Percentiles rank a stretch among this genome's conserved stretches.
These are phyloP conservation scores for Lethocerus indicus DNA, from an alignment of 1,140 invertebrate genomes.

Conservation along the genomic window DNA sequence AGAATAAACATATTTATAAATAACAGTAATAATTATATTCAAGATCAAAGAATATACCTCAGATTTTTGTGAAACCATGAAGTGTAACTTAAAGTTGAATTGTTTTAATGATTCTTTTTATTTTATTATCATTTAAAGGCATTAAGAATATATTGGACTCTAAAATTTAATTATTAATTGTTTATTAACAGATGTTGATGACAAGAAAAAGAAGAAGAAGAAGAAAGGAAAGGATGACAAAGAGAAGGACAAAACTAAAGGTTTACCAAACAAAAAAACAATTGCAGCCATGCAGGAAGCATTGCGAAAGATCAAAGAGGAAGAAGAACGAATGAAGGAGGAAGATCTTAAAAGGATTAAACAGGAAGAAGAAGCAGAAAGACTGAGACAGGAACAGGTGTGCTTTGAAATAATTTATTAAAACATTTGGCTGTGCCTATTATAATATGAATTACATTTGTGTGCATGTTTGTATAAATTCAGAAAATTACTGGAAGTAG, in stretches of 20 bases:
- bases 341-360: slow-evolving; percentile 68
- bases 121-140: too few species aligned
- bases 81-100: neutral
- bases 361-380: slow-evolving; percentile 55
- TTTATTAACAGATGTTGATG: slow-evolving; percentile 17
- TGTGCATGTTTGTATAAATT: too few species aligned
- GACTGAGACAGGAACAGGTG: slow-evolving; percentile 46
- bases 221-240: slow-evolving; percentile 22
- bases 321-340: slow-evolving; percentile 57
- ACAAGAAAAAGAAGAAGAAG: slow-evolving; percentile 28
- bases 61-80: too few species aligned
- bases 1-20: too few species aligned
- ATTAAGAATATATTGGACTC: too few species aligned
- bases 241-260: slow-evolving; percentile 41
- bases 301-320: slow-evolving; percentile 72
- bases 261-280: slow-evolving; percentile 32
- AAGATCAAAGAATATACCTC: too few species aligned
- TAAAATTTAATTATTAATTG: slow-evolving; percentile 4
- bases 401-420: too few species aligned
- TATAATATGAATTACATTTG: too few species aligned
- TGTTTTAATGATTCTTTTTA: too few species aligned
- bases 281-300: slow-evolving; percentile 81
- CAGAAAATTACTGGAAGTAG: too few species aligned
- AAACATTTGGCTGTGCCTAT: too few species aligned
- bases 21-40: too few species aligned